phyloP scores from a whole-genome alignment of 2,888 invertebrate species.

The Furcula furcula region DNA sequence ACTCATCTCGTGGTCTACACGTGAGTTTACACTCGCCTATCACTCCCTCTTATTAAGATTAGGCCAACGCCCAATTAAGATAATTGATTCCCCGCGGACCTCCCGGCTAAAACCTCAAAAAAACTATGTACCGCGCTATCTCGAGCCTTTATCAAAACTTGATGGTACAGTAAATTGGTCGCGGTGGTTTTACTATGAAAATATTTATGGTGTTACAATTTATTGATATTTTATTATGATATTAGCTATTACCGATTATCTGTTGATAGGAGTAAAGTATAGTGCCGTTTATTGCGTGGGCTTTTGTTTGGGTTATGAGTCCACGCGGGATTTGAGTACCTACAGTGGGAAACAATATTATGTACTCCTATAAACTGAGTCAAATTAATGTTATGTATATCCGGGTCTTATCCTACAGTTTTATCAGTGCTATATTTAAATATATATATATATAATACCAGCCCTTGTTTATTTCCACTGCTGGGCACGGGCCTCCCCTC shows the following conservation, averaged over 20 bases:
- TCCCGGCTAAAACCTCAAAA: constrained; percentile 52
- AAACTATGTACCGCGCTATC: constrained; percentile 41
- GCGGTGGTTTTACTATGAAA: constrained; percentile 29
- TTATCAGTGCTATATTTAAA: too few species aligned
- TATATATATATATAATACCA: too few species aligned
- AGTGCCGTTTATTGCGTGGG: neutral
- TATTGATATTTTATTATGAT: constrained; percentile 32
- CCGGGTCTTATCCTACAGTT: too few species aligned
- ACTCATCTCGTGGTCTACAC: constrained; percentile 40
- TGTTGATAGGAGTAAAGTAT: neutral
- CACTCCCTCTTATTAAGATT: constrained; percentile 62
- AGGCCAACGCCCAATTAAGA: constrained; percentile 71
- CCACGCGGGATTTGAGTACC: too few species aligned
- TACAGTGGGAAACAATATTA: too few species aligned
- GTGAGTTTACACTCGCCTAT: constrained; percentile 53
- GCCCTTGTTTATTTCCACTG: too few species aligned
- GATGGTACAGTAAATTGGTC: constrained; percentile 28
- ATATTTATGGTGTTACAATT: constrained; percentile 29
- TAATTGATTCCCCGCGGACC: constrained; percentile 70
- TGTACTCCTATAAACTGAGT: too few species aligned
- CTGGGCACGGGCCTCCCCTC: too few species aligned
- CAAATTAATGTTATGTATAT: too few species aligned
- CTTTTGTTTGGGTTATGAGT: neutral
- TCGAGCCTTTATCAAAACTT: constrained; percentile 28
- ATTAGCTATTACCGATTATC: constrained; percentile 6